Conservation (phyloP, 1,140 invertebrate species). For the Thaumatotibia leucotreta region DNA sequence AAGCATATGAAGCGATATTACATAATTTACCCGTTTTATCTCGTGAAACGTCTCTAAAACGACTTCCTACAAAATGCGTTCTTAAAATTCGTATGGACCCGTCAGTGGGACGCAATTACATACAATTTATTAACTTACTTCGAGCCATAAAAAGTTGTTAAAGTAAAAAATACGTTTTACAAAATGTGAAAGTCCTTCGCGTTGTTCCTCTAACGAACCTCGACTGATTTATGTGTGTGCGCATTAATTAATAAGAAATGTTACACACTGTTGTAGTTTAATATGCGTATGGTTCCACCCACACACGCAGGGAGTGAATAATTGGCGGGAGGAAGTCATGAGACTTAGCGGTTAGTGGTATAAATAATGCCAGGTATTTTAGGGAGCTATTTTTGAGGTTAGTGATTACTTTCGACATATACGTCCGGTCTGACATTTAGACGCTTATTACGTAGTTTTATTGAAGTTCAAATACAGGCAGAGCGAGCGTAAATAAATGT, state of each 20-base stretch:
- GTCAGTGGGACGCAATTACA: constrained; percentile 26
- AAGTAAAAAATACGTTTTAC: constrained; percentile 16
- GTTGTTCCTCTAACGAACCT: constrained; percentile 65
- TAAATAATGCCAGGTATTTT: constrained; percentile 5
- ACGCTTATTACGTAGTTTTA: not conserved
- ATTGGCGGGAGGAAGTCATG: constrained; percentile 36
- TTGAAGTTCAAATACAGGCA: not conserved
- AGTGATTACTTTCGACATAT: not conserved
- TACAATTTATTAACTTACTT: constrained; percentile 33
- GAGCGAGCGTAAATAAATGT: not conserved
- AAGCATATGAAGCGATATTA: constrained; percentile 1
- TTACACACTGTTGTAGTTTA: constrained; percentile 49
- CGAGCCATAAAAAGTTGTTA: constrained; percentile 15
- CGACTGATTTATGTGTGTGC: constrained; percentile 69
- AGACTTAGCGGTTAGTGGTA: constrained; percentile 18
- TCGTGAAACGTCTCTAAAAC: not conserved
- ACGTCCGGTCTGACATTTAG: not conserved
- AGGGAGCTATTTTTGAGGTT: not conserved
- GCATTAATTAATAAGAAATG: constrained; percentile 72
- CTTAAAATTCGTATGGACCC: constrained; percentile 5
- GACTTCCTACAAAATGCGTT: constrained; percentile 7
- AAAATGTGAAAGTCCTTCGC: constrained; percentile 45
- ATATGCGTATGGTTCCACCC: constrained; percentile 46
- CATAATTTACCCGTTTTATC: constrained; percentile 6
- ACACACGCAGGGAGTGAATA: constrained; percentile 29